A percentile compares a stretch with the other conserved stretches of the same genome.
These are phyloP conservation scores for Notolabrus celidotus DNA, from an alignment of 2,797 vertebrate genomes.

Conservation along the genomic window DNA sequence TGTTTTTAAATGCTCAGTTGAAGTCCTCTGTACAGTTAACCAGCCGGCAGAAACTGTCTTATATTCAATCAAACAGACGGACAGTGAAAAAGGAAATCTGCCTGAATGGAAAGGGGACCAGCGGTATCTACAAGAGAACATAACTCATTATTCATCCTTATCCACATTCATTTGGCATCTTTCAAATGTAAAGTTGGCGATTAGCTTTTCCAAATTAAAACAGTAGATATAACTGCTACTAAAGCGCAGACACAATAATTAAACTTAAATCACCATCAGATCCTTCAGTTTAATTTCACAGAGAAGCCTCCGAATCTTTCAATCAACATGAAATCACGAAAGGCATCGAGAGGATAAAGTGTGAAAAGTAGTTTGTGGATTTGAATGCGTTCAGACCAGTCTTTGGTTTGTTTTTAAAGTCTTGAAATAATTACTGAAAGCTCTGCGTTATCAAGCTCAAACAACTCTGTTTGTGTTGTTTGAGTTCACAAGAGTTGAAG, in stretches of 20 bases:
- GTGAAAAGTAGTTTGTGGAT: neutral
- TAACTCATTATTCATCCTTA: too few species aligned
- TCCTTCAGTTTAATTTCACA: constrained; percentile 7
- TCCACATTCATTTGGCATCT: too few species aligned
- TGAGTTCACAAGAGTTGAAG: neutral
- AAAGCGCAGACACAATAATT: neutral
- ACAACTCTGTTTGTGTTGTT: neutral
- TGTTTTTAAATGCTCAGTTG: too few species aligned
- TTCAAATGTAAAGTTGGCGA: too few species aligned
- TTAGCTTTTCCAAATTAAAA: neutral
- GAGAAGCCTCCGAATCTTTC: constrained; percentile 1
- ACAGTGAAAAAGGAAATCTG: too few species aligned
- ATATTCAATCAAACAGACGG: too few species aligned
- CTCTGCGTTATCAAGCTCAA: neutral
- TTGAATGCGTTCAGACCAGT: neutral
- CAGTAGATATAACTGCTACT: neutral
- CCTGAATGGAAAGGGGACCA: too few species aligned
- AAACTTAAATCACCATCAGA: neutral
- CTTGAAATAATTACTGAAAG: neutral
- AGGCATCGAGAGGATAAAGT: neutral
- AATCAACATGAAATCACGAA: constrained; percentile 17
- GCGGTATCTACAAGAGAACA: too few species aligned
- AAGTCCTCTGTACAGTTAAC: too few species aligned
- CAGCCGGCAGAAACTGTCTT: too few species aligned
- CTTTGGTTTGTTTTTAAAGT: neutral